These are phyloP conservation scores for Gallinago paraguaiae DNA, from an alignment of 2,113 vertebrate species.

Conservation along the genomic window DNA sequence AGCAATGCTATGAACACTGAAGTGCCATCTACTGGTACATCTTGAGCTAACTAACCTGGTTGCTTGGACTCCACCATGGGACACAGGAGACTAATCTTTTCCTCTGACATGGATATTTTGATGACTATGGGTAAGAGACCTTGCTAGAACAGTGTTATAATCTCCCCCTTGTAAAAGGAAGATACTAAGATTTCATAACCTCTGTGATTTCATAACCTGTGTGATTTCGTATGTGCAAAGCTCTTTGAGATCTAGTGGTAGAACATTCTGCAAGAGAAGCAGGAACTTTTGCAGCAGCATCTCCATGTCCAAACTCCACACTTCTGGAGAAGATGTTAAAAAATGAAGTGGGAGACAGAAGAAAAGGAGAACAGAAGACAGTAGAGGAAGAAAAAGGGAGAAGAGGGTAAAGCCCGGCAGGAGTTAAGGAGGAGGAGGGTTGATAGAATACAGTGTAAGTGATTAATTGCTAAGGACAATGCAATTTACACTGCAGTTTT, in stretches of 20 bases:
- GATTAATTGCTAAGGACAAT: constrained; percentile 34
- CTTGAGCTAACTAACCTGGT: not conserved
- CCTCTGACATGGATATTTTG: not conserved
- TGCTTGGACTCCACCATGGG: not conserved
- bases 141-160: not conserved
- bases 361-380: not conserved
- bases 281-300: not conserved
- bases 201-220: not conserved
- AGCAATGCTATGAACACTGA: not conserved
- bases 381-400: not conserved
- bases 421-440: constrained; percentile 5
- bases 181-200: not conserved
- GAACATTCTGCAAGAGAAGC: not conserved
- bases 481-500: constrained; percentile 19
- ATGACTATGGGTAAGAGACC: not conserved
- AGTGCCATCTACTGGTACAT: constrained; percentile 47
- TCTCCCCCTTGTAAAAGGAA: not conserved
- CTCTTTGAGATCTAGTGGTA: not conserved
- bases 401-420: constrained; percentile 18
- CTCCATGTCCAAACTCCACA: not conserved
- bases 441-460: not conserved
- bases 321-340: not conserved
- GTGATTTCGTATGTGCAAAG: not conserved
- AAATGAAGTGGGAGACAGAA: not conserved
- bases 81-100: not conserved